Percentiles rank a stretch among this genome's conserved stretches.
phyloP scores from a whole-genome alignment of 2,888 invertebrate genomes.

The Ophion ellenae region DNA sequence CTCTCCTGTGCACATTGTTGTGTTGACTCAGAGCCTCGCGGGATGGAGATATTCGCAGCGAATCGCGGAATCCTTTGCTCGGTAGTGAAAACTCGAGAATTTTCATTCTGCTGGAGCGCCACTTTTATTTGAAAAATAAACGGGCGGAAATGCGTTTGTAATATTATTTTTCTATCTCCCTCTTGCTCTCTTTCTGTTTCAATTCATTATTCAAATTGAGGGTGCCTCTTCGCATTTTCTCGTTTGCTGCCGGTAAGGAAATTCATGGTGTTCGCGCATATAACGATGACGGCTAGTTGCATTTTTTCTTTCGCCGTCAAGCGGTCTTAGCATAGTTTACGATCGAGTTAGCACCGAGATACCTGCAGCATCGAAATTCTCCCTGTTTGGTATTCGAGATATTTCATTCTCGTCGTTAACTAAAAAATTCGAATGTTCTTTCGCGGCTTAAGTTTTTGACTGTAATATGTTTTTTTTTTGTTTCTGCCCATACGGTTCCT shows the following conservation, averaged over 20 bases:
- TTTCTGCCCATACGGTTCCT: background rate
- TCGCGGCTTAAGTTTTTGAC: background rate
- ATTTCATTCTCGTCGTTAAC: background rate
- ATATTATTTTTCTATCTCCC: background rate
- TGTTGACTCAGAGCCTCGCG: slow-evolving; percentile 39
- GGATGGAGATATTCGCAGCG: slow-evolving; percentile 25
- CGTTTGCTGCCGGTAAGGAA: too few species aligned
- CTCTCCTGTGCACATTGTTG: slow-evolving; percentile 39
- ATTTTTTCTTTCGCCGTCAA: background rate
- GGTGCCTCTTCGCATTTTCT: background rate
- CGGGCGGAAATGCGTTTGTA: background rate
- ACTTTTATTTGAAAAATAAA: slow-evolving; percentile 38
- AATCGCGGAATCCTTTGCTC: slow-evolving; percentile 36
- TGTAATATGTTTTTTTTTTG: background rate
- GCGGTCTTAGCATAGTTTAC: background rate
- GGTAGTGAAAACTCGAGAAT: slow-evolving; percentile 26
- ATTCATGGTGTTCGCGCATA: background rate
- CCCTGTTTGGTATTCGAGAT: background rate
- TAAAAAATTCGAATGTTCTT: background rate
- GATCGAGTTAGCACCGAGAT: background rate
- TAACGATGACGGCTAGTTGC: too few species aligned
- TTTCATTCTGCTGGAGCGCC: slow-evolving; percentile 21
- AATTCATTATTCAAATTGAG: slow-evolving; percentile 8
- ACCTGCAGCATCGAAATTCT: background rate
- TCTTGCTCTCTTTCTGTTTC: background rate